Evolutionary conservation across 2,113 vertebrate species (phyloP), one percentile per base, ranked within the genome.

Genomic region (Urocynchramus pylzowi): DNA sequence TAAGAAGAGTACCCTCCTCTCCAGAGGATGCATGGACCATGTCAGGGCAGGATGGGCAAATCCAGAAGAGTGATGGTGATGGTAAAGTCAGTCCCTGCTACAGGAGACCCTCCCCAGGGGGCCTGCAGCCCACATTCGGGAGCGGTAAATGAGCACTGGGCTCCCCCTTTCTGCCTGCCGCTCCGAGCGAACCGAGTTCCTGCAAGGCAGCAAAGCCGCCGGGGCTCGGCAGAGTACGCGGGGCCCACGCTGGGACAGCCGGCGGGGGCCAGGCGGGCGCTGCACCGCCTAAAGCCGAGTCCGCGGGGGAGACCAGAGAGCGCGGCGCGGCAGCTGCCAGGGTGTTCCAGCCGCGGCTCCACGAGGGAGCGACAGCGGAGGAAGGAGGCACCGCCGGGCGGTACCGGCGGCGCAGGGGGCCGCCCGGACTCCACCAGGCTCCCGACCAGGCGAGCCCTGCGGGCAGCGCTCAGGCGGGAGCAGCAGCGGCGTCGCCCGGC

Each of bases 61-160:
- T 76, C 60, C 81, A 57, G 37, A n/a, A 2, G 8, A 45, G 26
- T 4, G 59, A 59, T 18, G 30, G 4, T 22, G n/a, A n/a, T n/a
- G 17, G 56, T 24, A 59, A 54, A 30, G 35, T 8, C 63, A 16
- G 39, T 20, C 63, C 42, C 28, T 41, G 83, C 52, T 26, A 39
- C 31, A 41, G 35, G 26, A 57, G 10, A 49, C 16, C 21, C 27
- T 61, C 16, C 37, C 42, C 31, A n/a, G 19, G 30, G 41, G 31
- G 21, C 11, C 21, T 17, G 19, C 64, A 68, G 74, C 21, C 59
- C 52, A 8, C 69, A 6, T 2, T 14, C 8, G 49, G 44, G 64
- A 77, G 37, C 0, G n/a, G n/a, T 5, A 15, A 20, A 31, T 1
- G 54, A 31, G 41, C 5, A n/a, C 0, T 1, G 49, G 45, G 42